Percentiles rank a stretch among this genome's conserved stretches.
Evolutionary conservation across 2,888 invertebrate species (phyloP).

Genomic region (Acronicta psi): DNA sequence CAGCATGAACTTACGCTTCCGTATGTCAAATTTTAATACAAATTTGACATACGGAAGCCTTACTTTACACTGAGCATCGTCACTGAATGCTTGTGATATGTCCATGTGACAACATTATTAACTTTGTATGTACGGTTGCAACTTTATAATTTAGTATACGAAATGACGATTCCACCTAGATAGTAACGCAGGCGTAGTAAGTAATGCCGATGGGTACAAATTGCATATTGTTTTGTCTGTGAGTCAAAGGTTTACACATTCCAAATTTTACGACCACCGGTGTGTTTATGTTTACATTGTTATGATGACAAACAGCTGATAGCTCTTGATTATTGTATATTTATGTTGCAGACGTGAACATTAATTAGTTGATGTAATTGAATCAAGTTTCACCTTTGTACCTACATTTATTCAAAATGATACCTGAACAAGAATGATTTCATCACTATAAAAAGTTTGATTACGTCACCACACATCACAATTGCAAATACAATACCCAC

Average conservation of each 20-base stretch:
- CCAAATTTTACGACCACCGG: neutral
- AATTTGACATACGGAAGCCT: too few relatives aligned
- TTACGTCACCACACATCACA: constrained; percentile 38
- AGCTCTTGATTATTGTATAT: constrained; percentile 1
- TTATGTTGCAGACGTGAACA: constrained; percentile 1
- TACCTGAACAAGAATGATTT: constrained; percentile 26
- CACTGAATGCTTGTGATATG: too few relatives aligned
- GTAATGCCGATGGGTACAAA: too few relatives aligned
- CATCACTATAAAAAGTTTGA: constrained; percentile 31
- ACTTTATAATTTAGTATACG: too few relatives aligned
- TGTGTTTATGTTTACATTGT: constrained; percentile 2
- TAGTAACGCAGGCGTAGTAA: neutral
- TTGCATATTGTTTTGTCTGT: neutral
- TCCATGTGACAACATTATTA: too few relatives aligned
- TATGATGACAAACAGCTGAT: constrained; percentile 14
- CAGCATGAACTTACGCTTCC: too few relatives aligned
- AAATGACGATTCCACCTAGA: too few relatives aligned
- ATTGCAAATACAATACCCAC: constrained; percentile 35
- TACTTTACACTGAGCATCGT: too few relatives aligned
- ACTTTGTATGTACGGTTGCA: too few relatives aligned
- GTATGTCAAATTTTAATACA: too few relatives aligned
- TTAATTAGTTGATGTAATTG: constrained; percentile 2
- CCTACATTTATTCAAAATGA: constrained; percentile 2
- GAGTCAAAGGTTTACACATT: constrained; percentile 29
- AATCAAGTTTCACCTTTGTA: constrained; percentile 11